Evolutionary conservation across 2,797 vertebrate genomes (phyloP).

Genomic region (Bothrops alternatus): DNA sequence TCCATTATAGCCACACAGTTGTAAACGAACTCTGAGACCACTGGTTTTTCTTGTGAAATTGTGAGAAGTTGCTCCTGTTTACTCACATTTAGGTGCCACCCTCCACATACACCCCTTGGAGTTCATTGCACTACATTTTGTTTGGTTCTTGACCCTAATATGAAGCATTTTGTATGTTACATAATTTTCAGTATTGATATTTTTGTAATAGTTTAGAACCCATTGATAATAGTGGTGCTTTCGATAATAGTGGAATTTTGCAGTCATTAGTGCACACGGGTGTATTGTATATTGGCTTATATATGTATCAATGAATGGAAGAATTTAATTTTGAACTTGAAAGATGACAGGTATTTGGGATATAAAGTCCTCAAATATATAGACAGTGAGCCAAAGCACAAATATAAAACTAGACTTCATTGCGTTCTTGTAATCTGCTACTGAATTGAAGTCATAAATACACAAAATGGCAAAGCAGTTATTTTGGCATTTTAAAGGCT

Average conservation of each 20-base stretch:
- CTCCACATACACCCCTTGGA: not conserved
- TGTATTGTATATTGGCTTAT: not conserved
- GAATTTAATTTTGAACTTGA: constrained; percentile 1
- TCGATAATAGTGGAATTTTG: constrained; percentile 38
- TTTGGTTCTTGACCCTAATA: not conserved
- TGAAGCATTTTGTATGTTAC: not conserved
- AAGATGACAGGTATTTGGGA: not conserved
- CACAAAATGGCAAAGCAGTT: not conserved
- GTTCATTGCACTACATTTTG: not conserved
- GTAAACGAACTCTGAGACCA: not conserved
- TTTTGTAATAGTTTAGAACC: constrained; percentile 34
- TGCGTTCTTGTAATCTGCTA: not conserved
- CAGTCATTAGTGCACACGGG: not conserved
- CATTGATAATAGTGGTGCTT: not conserved
- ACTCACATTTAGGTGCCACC: rapidly evolving
- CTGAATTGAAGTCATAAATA: not conserved
- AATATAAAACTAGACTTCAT: not conserved
- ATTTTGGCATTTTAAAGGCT: not conserved
- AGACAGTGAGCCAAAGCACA: not conserved
- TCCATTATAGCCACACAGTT: constrained; percentile 39
- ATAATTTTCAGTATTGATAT: rapidly evolving
- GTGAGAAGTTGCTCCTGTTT: not conserved
- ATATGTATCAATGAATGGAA: not conserved
- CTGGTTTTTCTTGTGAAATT: not conserved
- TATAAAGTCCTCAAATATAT: not conserved